Evolutionary conservation across 2,797 vertebrate species (phyloP), one percentile per base, ranked within the genome.

Genomic region (Pampus argenteus): DNA sequence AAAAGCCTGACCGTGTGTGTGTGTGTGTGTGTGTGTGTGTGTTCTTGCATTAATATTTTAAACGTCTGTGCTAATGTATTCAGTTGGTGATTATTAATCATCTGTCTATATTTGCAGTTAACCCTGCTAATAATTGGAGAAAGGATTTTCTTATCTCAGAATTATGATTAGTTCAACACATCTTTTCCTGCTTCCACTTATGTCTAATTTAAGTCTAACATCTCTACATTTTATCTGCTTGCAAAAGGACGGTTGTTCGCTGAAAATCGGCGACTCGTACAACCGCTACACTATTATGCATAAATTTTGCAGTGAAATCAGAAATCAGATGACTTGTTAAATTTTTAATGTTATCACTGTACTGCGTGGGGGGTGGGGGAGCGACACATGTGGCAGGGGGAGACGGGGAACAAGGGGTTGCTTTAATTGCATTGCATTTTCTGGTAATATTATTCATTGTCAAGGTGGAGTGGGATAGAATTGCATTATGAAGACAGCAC

Each of bases 391-490:
- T 88, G 85, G 77, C 59, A 69, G 75, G 71, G 82, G 73, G 71
- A 84, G 73, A 66, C 10, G n/a, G 61, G 69, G 79, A 86, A 72
- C 79, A 83, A 76, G 79, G 76, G 76, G 48, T 75, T 50, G 75
- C 78, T 88, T 89, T 89, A 91, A 92, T 90, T 89, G 78, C 78
- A 75, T 90, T 84, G 85, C 84, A 77, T 89, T 90, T 89, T 83
- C 80, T 74, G 62, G 75, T 88, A 86, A 89, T 91, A 90, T 90
- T 88, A 87, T 88, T 92, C 92, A 89, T 87, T 89, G 89, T 91
- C 91, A 88, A 89, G 81, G 87, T 89, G 89, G 79, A 89, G 82
- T 88, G 84, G 79, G 84, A 83, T 83, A 82, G 82, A 87, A 91
- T 89, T 87, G 84, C 81, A 89, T 91, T 87, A 91, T 86, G 83